Conservation (phyloP, 2,113 vertebrate species). For the Puntigrus tetrazona region DNA sequence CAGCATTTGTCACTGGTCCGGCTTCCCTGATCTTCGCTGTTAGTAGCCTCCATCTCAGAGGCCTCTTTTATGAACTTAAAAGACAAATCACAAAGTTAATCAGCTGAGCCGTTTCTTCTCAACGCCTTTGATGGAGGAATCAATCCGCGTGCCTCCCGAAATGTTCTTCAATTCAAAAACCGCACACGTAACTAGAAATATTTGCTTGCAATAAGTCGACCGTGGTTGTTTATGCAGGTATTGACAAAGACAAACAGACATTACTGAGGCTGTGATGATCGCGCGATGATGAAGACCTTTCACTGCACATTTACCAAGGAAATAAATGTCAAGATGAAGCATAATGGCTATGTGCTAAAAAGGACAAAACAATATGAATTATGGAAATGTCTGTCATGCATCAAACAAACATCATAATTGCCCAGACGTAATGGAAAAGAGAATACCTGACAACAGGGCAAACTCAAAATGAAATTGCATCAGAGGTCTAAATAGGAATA, state of each 20-base stretch:
- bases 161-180: background rate
- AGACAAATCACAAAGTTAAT: constrained; percentile 5
- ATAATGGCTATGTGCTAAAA: background rate
- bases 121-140: background rate
- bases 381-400: constrained; percentile 27
- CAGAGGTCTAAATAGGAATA: background rate
- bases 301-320: background rate
- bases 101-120: background rate
- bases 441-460: background rate
- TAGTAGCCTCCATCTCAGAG: constrained; percentile 38
- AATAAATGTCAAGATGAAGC: background rate
- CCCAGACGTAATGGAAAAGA: background rate
- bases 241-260: background rate
- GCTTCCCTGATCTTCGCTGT: constrained; percentile 24
- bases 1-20: constrained; percentile 53
- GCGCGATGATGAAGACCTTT: background rate
- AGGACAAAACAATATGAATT: constrained; percentile 23
- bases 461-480: constrained; percentile 5
- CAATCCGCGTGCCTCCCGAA: background rate
- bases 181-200: background rate
- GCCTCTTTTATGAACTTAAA: constrained; percentile 19
- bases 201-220: background rate
- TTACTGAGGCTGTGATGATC: background rate
- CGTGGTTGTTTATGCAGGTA: background rate
- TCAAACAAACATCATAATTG: constrained; percentile 30